A percentile compares a stretch with the other conserved stretches of the same genome.
phyloP scores from a whole-genome alignment of 2,888 invertebrate genomes.

The Palloptera scutellata region DNA sequence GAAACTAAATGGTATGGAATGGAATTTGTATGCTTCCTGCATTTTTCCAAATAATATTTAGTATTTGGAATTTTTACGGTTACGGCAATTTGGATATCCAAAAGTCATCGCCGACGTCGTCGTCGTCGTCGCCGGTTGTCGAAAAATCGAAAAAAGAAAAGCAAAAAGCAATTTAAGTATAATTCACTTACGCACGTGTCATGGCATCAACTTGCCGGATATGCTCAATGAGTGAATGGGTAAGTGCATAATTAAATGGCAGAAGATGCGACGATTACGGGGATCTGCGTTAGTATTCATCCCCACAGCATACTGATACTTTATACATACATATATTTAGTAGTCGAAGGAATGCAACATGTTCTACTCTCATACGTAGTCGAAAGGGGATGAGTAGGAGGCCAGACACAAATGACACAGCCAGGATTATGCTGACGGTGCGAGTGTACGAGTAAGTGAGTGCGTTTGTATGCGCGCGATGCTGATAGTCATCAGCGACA shows the following conservation, averaged over 20 bases:
- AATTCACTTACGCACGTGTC: conserved; percentile 23
- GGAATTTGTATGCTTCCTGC: not conserved
- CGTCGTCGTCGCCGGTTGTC: not conserved
- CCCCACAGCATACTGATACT: too few species aligned
- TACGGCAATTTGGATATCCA: conserved; percentile 4
- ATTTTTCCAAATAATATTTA: conserved; percentile 1
- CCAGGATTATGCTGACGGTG: too few species aligned
- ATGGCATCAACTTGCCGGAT: conserved; percentile 29
- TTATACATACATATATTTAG: too few species aligned
- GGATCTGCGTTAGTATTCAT: not conserved
- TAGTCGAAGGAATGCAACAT: too few species aligned
- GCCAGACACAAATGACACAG: too few species aligned
- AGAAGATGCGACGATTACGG: not conserved
- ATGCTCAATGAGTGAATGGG: not conserved
- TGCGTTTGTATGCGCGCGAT: too few species aligned
- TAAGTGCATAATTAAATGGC: conserved; percentile 11
- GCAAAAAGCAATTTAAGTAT: conserved; percentile 1
- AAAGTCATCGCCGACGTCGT: too few species aligned
- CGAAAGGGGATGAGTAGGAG: too few species aligned
- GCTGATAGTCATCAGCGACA: too few species aligned
- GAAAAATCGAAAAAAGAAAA: not conserved
- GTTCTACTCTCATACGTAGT: too few species aligned
- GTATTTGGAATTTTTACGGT: conserved; percentile 20
- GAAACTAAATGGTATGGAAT: conserved; percentile 12
- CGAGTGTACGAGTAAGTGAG: too few species aligned